Base-by-base conservation (phyloP, 2,797 vertebrate species). In the Podarcis siculus region DNA sequence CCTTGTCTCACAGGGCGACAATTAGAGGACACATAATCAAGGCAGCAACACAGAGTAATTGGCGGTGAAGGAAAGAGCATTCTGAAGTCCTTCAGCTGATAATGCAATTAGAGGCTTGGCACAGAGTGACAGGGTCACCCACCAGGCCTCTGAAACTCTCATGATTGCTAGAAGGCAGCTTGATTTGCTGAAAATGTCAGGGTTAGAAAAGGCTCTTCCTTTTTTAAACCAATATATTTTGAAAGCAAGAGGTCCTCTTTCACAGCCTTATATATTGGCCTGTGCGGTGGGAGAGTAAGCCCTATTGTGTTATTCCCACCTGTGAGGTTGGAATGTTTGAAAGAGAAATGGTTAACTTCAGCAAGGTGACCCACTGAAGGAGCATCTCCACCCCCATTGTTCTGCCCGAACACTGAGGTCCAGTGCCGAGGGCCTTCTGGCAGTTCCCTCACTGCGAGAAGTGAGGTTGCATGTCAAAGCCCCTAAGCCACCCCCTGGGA, bases 81-180 rank as follows among this genome's bases (percentile, higher is more conserved):
- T 67, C 58, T 6, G 27, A 42, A 86, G 83, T 77, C 88, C 83
- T 82, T 86, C 78, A 86, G 49, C 39, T 77, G 71, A 89, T 86
- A 86, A 86, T 77, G 61, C 78, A 89, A 86, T 89, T 89, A 89
- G 61, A 82, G 42, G 30, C 61, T 86, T 32, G 7, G 71, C 61
- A 45, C 42, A 86, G 58, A 82, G 30, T 39, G 71, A 85, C 58
- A 55, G 58, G 83, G 82, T 49, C 78, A 85, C 58, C 17, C 78
- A 85, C n/a, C 71, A 75, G 87, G 78, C 25, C 71, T 58, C 49
- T 58, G 78, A 73, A 76, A 89, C 45, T 30, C 61, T 67, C 25
- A 4, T 85, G 88, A 86, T 82, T 86, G 83, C 69, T 10, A 17
- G 78, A 85, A 81, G 61, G 58, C 61, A 81, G 78, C 8, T 81